Evolutionary conservation across 2,113 vertebrate species (phyloP), one percentile per base, ranked within the genome.

Genomic region (Cryptoleucopteryx plumbea): DNA sequence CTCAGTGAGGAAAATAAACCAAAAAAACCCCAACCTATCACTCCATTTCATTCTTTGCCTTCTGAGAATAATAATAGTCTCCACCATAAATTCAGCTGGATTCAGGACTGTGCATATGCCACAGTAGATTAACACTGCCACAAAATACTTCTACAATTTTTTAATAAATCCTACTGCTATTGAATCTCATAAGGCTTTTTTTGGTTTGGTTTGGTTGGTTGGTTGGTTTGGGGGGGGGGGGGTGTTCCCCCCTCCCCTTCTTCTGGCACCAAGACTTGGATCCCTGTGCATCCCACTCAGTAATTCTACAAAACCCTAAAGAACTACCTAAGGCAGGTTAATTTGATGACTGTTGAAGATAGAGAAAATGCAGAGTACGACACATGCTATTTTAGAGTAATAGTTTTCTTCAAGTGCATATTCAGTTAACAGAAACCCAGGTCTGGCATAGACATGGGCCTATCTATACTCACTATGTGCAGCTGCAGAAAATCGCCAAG

Each of bases 401-500:
- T 4, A 50, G 17, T 36, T 86, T 82, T 81, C 80, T 70, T 70
- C 45, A 82, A 86, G 72, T 6, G 1, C 7, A 20, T n/a, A 82
- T 67, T 50, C 20, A 55, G 18, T 47, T 43, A 83, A 83, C 21
- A 78, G 50, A 86, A 91, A 43, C 29, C 26, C 71, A 77, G 16
- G 50, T 36, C 29, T 61, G 32, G 47, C 43, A 55, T 4, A 58
- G 83, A 38, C 43, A 17, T 29, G 20, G 79, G 81, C 23, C 2
- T 7, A 45, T 92, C 1, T 17, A 38, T 95, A 99, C 99, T 99
- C 96, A 99, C 99, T 59, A 99, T 99, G 96, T 99, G 99, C 74
- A 99, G 99, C 98, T 99, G 99, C 91, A 99, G 99, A 96, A 99
- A 99, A 93, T 99, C 99, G 0, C 99, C 99, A 1, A 99, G 98